phyloP scores from a whole-genome alignment of 2,888 invertebrate species.

The Cremastinae sp. region DNA sequence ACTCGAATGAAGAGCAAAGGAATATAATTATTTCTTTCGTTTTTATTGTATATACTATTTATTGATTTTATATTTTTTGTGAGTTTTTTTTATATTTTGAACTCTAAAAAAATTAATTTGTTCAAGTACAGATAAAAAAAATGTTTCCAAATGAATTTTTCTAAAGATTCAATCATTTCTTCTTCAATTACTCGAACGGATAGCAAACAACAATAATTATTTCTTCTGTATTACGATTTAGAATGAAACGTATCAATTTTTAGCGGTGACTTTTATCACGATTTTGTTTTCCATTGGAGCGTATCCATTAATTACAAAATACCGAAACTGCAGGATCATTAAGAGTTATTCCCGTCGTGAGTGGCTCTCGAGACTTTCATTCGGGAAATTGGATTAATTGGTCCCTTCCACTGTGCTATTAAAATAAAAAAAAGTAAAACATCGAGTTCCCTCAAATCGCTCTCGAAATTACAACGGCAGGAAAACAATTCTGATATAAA shows the following conservation, averaged over 20 bases:
- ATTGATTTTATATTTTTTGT: no score
- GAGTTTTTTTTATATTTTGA: no score
- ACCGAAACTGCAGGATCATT: conserved; percentile 38
- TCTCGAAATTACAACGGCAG: conserved; percentile 17
- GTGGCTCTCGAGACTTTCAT: conserved; percentile 60
- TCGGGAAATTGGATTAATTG: conserved; percentile 69
- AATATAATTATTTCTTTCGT: no score
- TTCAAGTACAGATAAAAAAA: no score
- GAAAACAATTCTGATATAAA: background rate
- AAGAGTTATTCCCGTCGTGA: conserved; percentile 49
- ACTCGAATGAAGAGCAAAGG: no score
- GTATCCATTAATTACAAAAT: conserved; percentile 31
- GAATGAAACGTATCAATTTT: conserved; percentile 9
- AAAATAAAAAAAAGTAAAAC: conserved; percentile 16
- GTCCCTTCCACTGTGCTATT: conserved; percentile 48
- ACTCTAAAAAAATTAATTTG: no score
- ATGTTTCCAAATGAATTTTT: no score
- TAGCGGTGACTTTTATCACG: conserved; percentile 1
- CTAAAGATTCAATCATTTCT: conserved; percentile 8
- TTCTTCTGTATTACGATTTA: background rate
- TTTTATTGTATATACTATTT: no score
- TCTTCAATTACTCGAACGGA: background rate
- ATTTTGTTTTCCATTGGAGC: conserved; percentile 15
- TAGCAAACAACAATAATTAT: background rate
- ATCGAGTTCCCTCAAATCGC: conserved; percentile 15